Base-by-base conservation (phyloP, 2,113 vertebrate genomes). In the Pongo pygmaeus region DNA sequence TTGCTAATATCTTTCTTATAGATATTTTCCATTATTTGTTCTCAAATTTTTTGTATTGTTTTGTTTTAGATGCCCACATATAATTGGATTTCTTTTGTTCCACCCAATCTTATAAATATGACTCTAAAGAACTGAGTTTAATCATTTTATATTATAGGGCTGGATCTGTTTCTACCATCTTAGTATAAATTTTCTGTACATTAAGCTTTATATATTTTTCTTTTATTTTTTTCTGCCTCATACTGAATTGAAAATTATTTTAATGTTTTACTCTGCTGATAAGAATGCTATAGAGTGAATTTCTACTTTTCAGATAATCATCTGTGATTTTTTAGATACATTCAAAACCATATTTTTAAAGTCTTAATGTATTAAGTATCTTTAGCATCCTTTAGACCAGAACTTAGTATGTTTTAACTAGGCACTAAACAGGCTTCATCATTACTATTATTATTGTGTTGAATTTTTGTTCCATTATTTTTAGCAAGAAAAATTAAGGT, bases 301-400 rank as follows among this genome's bases (percentile, higher is more conserved):
- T 95, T 91, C 40, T 86, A 95, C 32, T 93, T 74, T 90, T 75
- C 55, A 20, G 67, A 57, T 69, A 95, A 52, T 67, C 25, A 93
- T 6, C 27, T 57, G 22, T 75, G 77, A 89, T 84, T 89, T 94
- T 97, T 80, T 93, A 84, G 8, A 79, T 50, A 38, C 52, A 89
- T 80, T 89, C 25, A 95, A 90, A 86, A 74, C 32, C 22, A 74
- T 30, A 80, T 27, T 79, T 80, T 86, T 61, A 48, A 81, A 75
- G 46, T 75, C 57, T 92, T 70, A 69, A 55, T 50, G 13, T 91
- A 64, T 75, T 87, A 86, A 43, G 32, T 18, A 91, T 67, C 35
- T 69, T 79, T 74, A 91, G 18, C 18, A 67, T 20, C 9, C 48
- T 94, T 94, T 48, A 67, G 88, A 75, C 61, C 46, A 61, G 18